phyloP scores from a whole-genome alignment of 2,888 invertebrate genomes.

The Drosophila phalerata region DNA sequence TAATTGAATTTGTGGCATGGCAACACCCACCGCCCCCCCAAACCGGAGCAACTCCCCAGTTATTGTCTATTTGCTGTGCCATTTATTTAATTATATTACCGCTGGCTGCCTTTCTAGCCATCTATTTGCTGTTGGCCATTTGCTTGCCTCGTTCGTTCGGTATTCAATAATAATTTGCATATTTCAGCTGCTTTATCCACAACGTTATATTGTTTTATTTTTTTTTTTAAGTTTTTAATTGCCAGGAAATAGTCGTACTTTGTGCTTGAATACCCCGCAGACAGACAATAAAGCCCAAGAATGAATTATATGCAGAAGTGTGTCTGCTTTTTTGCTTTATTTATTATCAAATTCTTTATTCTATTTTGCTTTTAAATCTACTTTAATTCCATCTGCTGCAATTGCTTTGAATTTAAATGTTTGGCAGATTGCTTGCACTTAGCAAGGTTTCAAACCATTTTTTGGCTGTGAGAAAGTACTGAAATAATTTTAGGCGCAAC shows the following conservation, averaged over 20 bases:
- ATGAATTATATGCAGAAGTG: constrained; percentile 26
- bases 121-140: constrained; percentile 13
- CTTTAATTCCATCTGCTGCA: not conserved
- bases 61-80: constrained; percentile 53
- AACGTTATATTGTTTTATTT: constrained; percentile 21
- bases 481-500: fast-evolving
- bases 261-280: constrained; percentile 48
- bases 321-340: constrained; percentile 9
- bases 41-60: constrained; percentile 18
- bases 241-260: constrained; percentile 45
- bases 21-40: constrained; percentile 17
- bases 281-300: constrained; percentile 6
- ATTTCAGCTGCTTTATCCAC: constrained; percentile 64
- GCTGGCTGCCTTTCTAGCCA: constrained; percentile 53
- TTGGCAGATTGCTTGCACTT: constrained; percentile 7
- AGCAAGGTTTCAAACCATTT: constrained; percentile 42
- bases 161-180: constrained; percentile 68
- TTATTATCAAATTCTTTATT: constrained; percentile 8
- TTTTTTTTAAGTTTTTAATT: constrained; percentile 25
- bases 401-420: constrained; percentile 1
- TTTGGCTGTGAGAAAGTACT: not conserved
- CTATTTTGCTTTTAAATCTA: not conserved
- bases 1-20: constrained; percentile 77
- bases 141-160: constrained; percentile 14
- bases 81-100: constrained; percentile 73